Evolutionary conservation across 2,113 vertebrate genomes (phyloP).

Genomic region (Trogon melanurus): DNA sequence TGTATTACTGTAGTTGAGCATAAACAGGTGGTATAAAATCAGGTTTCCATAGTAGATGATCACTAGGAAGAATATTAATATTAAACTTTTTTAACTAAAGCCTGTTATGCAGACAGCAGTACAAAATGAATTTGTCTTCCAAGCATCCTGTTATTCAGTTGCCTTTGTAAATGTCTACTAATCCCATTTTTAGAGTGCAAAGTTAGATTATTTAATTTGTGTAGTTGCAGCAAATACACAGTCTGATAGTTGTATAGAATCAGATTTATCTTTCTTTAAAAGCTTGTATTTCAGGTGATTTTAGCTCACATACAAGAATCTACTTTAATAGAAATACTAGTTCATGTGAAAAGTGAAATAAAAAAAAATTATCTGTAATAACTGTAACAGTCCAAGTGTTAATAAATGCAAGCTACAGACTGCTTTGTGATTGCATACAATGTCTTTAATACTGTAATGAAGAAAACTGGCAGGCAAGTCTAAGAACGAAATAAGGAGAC

Average conservation of each 20-base stretch:
- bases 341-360: background rate
- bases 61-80: background rate
- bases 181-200: background rate
- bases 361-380: background rate
- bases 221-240: background rate
- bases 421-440: background rate
- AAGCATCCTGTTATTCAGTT: background rate
- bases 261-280: background rate
- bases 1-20: background rate
- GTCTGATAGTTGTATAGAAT: background rate
- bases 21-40: background rate
- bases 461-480: background rate
- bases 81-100: background rate
- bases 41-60: background rate
- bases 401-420: background rate
- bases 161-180: background rate
- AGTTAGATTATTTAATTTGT: background rate
- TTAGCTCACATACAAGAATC: background rate
- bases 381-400: background rate
- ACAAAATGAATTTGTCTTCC: background rate
- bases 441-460: background rate
- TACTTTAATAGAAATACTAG: background rate
- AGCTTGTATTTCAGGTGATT: background rate
- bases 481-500: background rate
- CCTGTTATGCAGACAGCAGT: background rate